These are phyloP conservation scores for Psilanteris sp. DNA, from an alignment of 1,140 invertebrate genomes.

Conservation along the genomic window DNA sequence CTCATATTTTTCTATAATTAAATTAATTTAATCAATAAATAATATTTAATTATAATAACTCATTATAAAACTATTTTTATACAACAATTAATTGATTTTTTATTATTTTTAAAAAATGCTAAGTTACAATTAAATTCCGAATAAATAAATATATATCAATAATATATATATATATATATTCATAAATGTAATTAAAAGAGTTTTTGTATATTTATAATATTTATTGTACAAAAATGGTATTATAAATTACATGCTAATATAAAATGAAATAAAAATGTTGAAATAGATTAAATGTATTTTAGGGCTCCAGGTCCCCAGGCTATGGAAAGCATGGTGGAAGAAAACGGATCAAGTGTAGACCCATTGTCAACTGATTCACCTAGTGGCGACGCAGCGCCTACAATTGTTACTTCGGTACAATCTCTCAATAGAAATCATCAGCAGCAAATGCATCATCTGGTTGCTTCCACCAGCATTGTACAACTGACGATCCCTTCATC, in stretches of 20 bases:
- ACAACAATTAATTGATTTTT: no score
- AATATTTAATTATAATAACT: no score
- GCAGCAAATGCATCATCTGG: constrained; percentile 81
- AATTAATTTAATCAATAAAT: no score
- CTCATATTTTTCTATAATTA: no score
- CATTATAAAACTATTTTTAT: no score
- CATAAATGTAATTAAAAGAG: no score
- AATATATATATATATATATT: no score
- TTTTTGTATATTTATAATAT: no score
- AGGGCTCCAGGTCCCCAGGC: constrained; percentile 80
- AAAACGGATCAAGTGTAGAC: constrained; percentile 87
- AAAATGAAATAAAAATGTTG: constrained; percentile 26
- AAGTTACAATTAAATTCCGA: no score
- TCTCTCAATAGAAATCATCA: constrained; percentile 79
- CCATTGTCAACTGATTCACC: constrained; percentile 82
- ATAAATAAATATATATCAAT: no score
- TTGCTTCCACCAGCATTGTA: constrained; percentile 88
- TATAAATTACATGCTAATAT: constrained; percentile 1
- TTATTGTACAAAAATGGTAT: constrained; percentile 6
- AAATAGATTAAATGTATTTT: constrained; percentile 64
- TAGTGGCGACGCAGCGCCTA: constrained; percentile 77
- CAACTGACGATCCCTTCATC: constrained; percentile 88
- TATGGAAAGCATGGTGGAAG: constrained; percentile 94
- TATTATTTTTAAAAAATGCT: no score
- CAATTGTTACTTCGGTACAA: constrained; percentile 82